Percentiles rank a stretch among this genome's conserved stretches.
Conservation (phyloP, 1,140 invertebrate genomes). For the Drosophila miranda region DNA sequence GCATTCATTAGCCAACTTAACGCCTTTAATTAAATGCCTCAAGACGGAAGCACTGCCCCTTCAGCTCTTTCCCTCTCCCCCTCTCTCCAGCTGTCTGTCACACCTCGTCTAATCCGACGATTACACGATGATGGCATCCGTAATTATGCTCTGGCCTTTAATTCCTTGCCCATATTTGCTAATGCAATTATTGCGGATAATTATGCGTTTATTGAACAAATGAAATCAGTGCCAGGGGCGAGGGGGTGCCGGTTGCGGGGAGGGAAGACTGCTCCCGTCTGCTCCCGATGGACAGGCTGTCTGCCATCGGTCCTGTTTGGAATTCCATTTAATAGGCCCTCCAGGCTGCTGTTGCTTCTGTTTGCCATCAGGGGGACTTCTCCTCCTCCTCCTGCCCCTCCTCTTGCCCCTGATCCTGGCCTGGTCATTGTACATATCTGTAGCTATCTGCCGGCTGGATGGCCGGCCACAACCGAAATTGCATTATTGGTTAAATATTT, state of each 20-base stretch:
- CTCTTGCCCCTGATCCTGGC: no score
- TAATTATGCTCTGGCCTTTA: constrained; percentile 50
- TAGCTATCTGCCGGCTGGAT: constrained; percentile 11
- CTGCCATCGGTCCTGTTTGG: constrained; percentile 15
- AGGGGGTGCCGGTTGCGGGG: not conserved
- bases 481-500: constrained; percentile 63
- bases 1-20: constrained; percentile 69
- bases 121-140: constrained; percentile 40
- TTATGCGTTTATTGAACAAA: constrained; percentile 72
- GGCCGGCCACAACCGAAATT: constrained; percentile 36
- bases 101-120: constrained; percentile 8
- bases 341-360: constrained; percentile 14
- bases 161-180: constrained; percentile 62
- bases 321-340: constrained; percentile 43
- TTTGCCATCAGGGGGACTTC: not conserved
- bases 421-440: constrained; percentile 8
- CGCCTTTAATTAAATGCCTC: constrained; percentile 68
- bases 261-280: not conserved
- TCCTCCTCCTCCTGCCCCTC: not conserved
- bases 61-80: no score
- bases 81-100: no score
- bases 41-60: constrained; percentile 10
- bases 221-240: constrained; percentile 25
- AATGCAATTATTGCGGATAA: constrained; percentile 75
- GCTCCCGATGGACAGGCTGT: constrained; percentile 4